These are phyloP conservation scores for Phalanger gymnotis DNA, from an alignment of 2,797 vertebrate genomes.

Conservation along the genomic window DNA sequence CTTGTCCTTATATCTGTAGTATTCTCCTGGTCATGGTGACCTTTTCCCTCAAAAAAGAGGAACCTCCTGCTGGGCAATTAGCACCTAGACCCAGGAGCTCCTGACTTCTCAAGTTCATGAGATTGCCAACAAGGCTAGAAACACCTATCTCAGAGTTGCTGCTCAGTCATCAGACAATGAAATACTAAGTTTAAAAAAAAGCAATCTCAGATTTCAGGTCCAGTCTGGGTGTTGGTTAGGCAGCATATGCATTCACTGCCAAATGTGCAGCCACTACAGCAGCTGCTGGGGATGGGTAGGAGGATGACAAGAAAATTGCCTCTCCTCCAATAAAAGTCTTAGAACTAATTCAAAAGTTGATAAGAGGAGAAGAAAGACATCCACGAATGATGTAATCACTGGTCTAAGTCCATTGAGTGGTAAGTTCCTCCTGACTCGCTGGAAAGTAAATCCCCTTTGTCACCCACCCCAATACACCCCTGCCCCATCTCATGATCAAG, in stretches of 20 bases:
- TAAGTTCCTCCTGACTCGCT: not conserved
- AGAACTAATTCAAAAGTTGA: not conserved
- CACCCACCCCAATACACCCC: not conserved
- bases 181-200: not conserved
- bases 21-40: not conserved
- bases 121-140: not conserved
- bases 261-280: not conserved
- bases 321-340: not conserved
- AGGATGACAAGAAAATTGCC: not conserved
- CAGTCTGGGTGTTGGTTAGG: not conserved
- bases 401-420: not conserved
- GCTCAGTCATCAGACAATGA: not conserved
- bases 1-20: not conserved
- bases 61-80: not conserved
- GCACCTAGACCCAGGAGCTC: not conserved
- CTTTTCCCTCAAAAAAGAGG: no score
- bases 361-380: not conserved
- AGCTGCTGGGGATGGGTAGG: not conserved
- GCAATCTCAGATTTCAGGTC: not conserved
- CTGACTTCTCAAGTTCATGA: not conserved
- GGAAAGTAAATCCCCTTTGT: not conserved
- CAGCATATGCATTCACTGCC: not conserved
- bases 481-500: not conserved
- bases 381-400: no score
- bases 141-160: not conserved